phyloP scores from a whole-genome alignment of 2,888 invertebrate species.

The Pseudolycoriella hygida region DNA sequence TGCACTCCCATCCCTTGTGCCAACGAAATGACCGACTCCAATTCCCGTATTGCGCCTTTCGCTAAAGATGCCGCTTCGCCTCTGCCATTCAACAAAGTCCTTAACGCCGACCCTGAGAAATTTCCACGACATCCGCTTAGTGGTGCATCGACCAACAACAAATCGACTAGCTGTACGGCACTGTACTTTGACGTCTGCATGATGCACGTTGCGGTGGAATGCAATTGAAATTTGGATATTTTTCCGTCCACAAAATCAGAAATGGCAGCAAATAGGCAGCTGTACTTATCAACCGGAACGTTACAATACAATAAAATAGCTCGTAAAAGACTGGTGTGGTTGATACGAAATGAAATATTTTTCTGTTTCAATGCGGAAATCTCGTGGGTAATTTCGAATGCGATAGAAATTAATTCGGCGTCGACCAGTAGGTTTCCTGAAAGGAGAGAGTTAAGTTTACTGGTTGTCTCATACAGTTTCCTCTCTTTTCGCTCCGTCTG shows the following conservation, averaged over 20 bases:
- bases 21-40: conserved; percentile 53
- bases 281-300: conserved; percentile 49
- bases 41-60: conserved; percentile 51
- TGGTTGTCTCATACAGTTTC: no score
- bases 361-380: conserved; percentile 44
- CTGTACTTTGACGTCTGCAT: conserved; percentile 32
- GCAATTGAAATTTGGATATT: conserved; percentile 49
- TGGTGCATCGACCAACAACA: conserved; percentile 21
- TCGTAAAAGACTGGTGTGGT: conserved; percentile 58
- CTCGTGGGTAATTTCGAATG: conserved; percentile 53
- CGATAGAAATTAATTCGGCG: conserved; percentile 66
- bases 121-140: conserved; percentile 20
- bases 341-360: conserved; percentile 52
- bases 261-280: conserved; percentile 11
- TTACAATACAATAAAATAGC: conserved; percentile 65
- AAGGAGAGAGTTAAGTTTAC: not conserved
- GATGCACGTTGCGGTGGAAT: conserved; percentile 48
- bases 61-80: conserved; percentile 48
- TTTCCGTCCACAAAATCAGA: conserved; percentile 34
- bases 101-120: conserved; percentile 21
- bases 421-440: conserved; percentile 57
- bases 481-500: no score
- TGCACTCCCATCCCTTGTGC: conserved; percentile 58
- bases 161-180: conserved; percentile 22
- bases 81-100: conserved; percentile 46